A percentile compares a stretch with the other conserved stretches of the same genome.
These are phyloP conservation scores for Lasioglossum oenotherae DNA, from an alignment of 2,888 invertebrate species.

Conservation along the genomic window DNA sequence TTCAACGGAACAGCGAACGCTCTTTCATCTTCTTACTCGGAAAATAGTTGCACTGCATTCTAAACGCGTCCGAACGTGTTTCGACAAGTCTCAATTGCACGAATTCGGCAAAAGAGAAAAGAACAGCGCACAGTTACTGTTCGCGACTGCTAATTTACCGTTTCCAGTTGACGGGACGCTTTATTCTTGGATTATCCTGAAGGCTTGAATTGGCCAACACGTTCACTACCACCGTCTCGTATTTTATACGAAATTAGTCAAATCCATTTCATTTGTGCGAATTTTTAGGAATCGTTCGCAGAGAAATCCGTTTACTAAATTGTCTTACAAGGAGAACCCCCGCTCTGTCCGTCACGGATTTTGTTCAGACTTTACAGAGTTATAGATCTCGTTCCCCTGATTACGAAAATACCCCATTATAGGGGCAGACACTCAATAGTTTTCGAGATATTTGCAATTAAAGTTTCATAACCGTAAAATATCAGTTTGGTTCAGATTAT, in stretches of 20 bases:
- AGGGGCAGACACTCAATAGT: too few species aligned
- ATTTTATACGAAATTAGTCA: neutral
- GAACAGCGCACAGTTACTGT: neutral
- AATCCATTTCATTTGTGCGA: too few species aligned
- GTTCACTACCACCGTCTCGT: neutral
- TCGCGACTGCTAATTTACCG: neutral
- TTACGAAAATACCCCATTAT: too few species aligned
- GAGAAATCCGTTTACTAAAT: too few species aligned
- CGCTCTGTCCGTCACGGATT: too few species aligned
- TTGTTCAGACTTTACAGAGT: too few species aligned
- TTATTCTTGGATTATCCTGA: neutral
- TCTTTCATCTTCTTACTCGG: neutral
- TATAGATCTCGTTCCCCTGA: too few species aligned
- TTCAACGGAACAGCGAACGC: neutral
- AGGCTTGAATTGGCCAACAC: neutral
- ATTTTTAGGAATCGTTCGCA: too few species aligned
- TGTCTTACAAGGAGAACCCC: too few species aligned
- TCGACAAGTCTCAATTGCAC: neutral
- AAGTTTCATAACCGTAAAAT: too few species aligned
- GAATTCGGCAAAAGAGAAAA: neutral
- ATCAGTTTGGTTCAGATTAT: too few species aligned
- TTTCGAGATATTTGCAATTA: too few species aligned
- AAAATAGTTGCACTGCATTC: neutral
- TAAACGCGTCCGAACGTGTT: neutral
- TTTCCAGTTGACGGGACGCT: neutral